Percentiles rank a stretch among this genome's conserved stretches.
These are phyloP conservation scores for Hetaerina americana DNA, from an alignment of 1,140 invertebrate species.

Conservation along the genomic window DNA sequence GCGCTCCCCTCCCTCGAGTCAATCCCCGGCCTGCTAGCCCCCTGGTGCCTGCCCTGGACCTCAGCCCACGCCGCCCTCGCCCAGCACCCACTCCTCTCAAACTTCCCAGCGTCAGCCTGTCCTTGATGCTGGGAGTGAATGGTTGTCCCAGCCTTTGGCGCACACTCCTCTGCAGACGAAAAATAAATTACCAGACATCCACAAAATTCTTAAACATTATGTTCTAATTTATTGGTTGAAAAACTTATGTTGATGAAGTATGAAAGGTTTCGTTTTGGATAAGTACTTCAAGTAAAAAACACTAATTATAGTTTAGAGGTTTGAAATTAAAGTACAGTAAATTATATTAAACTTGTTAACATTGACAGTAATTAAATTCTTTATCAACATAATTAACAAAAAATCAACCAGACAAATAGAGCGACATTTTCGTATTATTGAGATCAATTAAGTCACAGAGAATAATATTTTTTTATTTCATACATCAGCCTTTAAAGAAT, in stretches of 20 bases:
- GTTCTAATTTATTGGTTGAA: background rate
- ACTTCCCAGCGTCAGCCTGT: slow-evolving; percentile 8
- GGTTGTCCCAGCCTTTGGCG: slow-evolving; percentile 28
- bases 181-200: background rate
- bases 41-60: background rate
- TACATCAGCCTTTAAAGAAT: no score
- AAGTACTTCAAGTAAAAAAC: no score
- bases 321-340: no score
- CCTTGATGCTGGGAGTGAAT: slow-evolving; percentile 5
- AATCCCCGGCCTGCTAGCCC: background rate
- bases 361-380: no score
- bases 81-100: background rate
- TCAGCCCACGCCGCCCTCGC: background rate
- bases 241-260: background rate
- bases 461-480: no score
- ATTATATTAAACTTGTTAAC: no score
- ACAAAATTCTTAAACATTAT: background rate
- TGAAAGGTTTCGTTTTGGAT: no score
- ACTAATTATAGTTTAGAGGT: no score
- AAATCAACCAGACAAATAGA: no score
- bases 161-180: slow-evolving; percentile 20
- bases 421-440: no score
- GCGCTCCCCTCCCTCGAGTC: background rate
- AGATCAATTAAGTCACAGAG: no score
- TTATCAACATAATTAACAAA: no score